Percentiles rank a stretch among this genome's conserved stretches.
Conservation (phyloP, 2,797 vertebrate species). For the Leuciscus waleckii region DNA sequence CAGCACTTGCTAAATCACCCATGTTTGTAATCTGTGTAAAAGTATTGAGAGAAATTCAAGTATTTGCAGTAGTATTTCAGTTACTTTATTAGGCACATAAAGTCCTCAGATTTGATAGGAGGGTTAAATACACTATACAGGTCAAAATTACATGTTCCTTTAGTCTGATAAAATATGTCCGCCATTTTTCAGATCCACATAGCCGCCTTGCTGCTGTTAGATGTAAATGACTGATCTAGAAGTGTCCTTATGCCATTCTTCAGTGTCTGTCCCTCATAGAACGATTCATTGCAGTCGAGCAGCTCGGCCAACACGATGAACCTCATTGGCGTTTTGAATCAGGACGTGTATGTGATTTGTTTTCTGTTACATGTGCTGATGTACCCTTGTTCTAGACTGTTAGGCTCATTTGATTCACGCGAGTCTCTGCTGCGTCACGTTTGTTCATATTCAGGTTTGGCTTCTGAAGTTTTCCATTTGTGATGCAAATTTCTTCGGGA, state of each 20-base stretch:
- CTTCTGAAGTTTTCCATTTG: constrained; percentile 39
- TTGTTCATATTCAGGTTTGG: constrained; percentile 43
- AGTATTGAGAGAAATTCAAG: constrained; percentile 35
- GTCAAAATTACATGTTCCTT: neutral
- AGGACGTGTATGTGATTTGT: constrained; percentile 29
- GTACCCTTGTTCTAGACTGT: constrained; percentile 44
- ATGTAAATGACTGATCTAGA: constrained; percentile 72
- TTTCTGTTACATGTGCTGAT: constrained; percentile 34
- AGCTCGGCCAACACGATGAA: constrained; percentile 51
- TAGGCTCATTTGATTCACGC: constrained; percentile 7
- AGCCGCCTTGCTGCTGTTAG: constrained; percentile 48
- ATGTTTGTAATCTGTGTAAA: neutral
- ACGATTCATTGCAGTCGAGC: constrained; percentile 62
- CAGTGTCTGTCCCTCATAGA: constrained; percentile 52
- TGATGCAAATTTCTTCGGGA: constrained; percentile 49
- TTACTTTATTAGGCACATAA: neutral
- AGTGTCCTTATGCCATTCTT: constrained; percentile 81
- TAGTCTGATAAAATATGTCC: neutral
- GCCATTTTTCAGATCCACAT: constrained; percentile 5
- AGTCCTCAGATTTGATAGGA: neutral
- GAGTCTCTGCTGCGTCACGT: constrained; percentile 17
- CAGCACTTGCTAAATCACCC: neutral
- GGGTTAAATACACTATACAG: neutral
- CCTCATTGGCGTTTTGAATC: constrained; percentile 46
- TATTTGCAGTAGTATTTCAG: constrained; percentile 38